A percentile compares a stretch with the other conserved stretches of the same genome.
Conservation (phyloP, 1,140 invertebrate genomes). For the Phthorimaea operculella region DNA sequence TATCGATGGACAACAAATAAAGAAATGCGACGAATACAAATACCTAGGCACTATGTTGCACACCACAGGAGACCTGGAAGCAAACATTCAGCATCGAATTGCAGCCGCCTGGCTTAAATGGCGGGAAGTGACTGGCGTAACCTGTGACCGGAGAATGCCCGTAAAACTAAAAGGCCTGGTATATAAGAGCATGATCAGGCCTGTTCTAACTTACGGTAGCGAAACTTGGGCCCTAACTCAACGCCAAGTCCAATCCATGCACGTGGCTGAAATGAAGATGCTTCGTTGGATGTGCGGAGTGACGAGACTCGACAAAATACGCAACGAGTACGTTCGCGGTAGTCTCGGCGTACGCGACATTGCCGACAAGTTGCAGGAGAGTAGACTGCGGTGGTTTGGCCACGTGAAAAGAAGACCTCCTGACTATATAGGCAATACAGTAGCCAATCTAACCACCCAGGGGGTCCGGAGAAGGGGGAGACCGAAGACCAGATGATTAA, state of each 20-base stretch:
- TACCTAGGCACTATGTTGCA: conserved; percentile 5
- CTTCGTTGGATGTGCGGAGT: conserved; percentile 10
- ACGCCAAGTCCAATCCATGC: conserved; percentile 5
- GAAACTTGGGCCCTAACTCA: conserved; percentile 12
- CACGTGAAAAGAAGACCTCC: conserved; percentile 7
- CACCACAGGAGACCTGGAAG: not conserved
- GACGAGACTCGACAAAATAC: conserved; percentile 11
- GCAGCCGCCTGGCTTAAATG: conserved; percentile 13
- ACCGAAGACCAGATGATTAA: not conserved
- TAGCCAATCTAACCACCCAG: not conserved
- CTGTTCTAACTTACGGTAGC: conserved; percentile 7
- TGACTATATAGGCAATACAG: not conserved
- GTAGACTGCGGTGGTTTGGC: conserved; percentile 10
- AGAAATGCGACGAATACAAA: conserved; percentile 1
- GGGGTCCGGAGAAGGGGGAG: not conserved
- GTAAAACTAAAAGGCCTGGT: conserved; percentile 13
- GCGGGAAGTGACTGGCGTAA: conserved; percentile 12
- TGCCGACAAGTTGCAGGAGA: conserved; percentile 9
- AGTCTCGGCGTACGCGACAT: conserved; percentile 8
- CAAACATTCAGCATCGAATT: conserved; percentile 9
- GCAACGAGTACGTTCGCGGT: conserved; percentile 11
- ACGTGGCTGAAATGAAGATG: conserved; percentile 13
- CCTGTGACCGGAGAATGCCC: conserved; percentile 12
- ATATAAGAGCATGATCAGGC: conserved; percentile 14
- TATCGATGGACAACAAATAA: not conserved